Evolutionary conservation across 2,113 vertebrate species (phyloP).

Genomic region (Emydura subglobosa): DNA sequence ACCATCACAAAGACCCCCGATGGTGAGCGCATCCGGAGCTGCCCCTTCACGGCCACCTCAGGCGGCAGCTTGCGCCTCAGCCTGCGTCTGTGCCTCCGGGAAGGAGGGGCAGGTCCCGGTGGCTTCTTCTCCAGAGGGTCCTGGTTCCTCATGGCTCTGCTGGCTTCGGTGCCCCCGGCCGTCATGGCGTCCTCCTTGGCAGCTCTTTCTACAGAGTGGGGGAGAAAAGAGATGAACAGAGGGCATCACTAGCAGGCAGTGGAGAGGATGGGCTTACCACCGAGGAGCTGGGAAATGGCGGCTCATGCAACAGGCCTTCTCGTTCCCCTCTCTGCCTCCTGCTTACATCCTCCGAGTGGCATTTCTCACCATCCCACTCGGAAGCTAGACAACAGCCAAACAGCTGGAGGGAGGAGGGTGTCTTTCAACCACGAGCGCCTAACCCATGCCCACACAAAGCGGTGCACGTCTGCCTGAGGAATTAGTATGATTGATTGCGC

Average conservation of each 20-base stretch:
- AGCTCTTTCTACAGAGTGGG: background rate
- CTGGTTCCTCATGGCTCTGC: constrained; percentile 11
- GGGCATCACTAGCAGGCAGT: background rate
- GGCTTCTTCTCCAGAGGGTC: constrained; percentile 34
- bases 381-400: background rate
- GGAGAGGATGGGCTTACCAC: background rate
- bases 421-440: rapidly evolving
- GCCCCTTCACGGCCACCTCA: constrained; percentile 78
- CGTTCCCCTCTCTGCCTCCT: background rate
- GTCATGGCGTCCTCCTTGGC: constrained; percentile 6
- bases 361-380: rapidly evolving
- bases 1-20: constrained; percentile 91
- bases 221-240: background rate
- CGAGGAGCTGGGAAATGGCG: background rate
- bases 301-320: background rate
- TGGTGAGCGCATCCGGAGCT: constrained; percentile 91
- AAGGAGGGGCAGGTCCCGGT: background rate
- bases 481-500: background rate
- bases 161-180: rapidly evolving
- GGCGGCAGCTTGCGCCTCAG: constrained; percentile 51
- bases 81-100: constrained; percentile 33
- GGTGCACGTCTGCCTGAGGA: background rate
- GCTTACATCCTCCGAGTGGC: rapidly evolving
- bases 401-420: background rate
- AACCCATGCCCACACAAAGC: rapidly evolving